These are phyloP conservation scores for Hydraecia micacea DNA, from an alignment of 2,888 invertebrate species.

Conservation along the genomic window DNA sequence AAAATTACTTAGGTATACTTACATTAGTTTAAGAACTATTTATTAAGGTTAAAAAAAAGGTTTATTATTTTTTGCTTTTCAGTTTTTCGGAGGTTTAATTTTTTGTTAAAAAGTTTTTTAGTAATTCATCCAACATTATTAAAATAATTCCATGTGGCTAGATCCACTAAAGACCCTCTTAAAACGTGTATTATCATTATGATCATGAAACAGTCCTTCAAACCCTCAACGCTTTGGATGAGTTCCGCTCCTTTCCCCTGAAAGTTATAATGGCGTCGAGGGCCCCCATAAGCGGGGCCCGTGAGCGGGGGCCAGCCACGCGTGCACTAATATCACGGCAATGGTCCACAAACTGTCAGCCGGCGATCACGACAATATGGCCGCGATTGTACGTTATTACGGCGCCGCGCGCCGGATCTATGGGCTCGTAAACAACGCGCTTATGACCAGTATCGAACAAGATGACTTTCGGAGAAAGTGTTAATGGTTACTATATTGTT, in stretches of 20 bases:
- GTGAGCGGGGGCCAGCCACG: background rate
- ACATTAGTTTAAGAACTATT: no score
- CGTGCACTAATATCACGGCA: conserved; percentile 42
- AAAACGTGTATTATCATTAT: conserved; percentile 47
- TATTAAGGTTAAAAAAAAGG: no score
- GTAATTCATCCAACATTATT: background rate
- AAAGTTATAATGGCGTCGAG: conserved; percentile 41
- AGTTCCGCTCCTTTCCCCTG: conserved; percentile 8
- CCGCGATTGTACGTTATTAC: conserved; percentile 22
- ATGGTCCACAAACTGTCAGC: conserved; percentile 35
- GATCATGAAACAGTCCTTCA: conserved; percentile 29
- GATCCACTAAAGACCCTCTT: no score
- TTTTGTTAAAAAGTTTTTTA: no score
- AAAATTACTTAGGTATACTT: no score
- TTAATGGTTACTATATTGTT: conserved; percentile 4
- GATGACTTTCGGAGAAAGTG: background rate
- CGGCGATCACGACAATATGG: conserved; percentile 36
- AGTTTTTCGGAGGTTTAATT: no score
- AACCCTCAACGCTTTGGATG: conserved; percentile 15
- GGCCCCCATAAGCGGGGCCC: background rate
- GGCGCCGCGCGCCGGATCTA: conserved; percentile 5
- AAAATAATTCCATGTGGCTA: background rate
- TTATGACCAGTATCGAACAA: conserved; percentile 21
- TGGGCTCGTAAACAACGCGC: conserved; percentile 37
- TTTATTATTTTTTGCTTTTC: no score